phyloP scores from a whole-genome alignment of 1,140 invertebrate species.

The Trichonephila clavipes region DNA sequence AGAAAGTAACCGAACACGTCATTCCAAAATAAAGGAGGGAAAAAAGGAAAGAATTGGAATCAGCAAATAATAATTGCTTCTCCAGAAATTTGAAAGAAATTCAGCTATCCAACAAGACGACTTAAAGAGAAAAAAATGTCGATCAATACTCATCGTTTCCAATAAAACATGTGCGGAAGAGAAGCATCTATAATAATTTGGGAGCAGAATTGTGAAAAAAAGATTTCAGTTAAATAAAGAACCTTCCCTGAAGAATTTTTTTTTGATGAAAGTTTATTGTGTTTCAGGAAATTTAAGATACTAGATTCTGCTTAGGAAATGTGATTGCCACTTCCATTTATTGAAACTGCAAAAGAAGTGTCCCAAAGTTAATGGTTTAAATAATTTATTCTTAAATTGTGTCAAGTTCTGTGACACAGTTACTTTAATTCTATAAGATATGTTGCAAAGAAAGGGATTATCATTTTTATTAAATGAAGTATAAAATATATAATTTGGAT shows the following conservation, averaged over 20 bases:
- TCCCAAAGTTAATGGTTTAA: neutral
- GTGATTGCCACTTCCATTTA: slow-evolving; percentile 19
- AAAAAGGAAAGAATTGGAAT: neutral
- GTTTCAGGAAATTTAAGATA: neutral
- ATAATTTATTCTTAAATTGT: slow-evolving; percentile 11
- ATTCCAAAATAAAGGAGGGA: neutral
- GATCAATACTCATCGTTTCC: slow-evolving; percentile 32
- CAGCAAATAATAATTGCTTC: slow-evolving; percentile 38
- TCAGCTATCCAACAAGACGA: slow-evolving; percentile 7
- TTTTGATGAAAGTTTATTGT: slow-evolving; percentile 21
- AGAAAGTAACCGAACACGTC: neutral
- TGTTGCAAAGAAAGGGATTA: neutral
- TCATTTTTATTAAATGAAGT: neutral
- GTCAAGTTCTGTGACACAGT: neutral
- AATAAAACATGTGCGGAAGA: slow-evolving; percentile 13
- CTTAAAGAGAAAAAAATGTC: neutral
- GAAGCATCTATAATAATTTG: slow-evolving; percentile 22
- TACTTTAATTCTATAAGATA: neutral
- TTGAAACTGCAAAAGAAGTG: neutral
- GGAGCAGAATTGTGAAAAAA: neutral
- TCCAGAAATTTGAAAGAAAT: slow-evolving; percentile 27
- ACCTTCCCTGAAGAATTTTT: neutral
- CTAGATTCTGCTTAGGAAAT: neutral
- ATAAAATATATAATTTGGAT: neutral
- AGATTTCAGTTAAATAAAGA: neutral